phyloP scores from a whole-genome alignment of 2,797 vertebrate genomes.

The Erethizon dorsatum region DNA sequence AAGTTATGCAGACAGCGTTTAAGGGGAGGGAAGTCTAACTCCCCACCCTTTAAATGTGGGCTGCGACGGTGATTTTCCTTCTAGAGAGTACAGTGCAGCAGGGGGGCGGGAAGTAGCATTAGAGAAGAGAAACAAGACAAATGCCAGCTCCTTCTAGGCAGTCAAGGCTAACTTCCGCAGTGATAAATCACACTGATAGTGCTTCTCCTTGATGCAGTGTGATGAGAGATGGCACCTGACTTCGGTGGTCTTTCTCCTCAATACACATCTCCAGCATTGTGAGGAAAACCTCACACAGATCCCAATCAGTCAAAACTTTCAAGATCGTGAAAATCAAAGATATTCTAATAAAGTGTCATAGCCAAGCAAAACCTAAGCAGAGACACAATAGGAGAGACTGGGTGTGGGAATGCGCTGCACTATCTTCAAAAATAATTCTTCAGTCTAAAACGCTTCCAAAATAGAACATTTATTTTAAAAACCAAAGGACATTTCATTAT shows the following conservation, averaged over 20 bases:
- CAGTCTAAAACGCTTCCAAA: constrained; percentile 54
- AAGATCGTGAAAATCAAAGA: constrained; percentile 54
- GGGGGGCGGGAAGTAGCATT: background rate
- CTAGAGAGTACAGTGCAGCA: background rate
- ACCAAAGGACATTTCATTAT: constrained; percentile 27
- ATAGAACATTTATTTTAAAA: constrained; percentile 11
- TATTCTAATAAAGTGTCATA: constrained; percentile 49
- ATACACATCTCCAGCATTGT: background rate
- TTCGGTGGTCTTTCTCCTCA: background rate
- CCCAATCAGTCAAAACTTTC: background rate
- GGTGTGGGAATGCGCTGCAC: background rate
- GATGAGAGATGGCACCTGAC: background rate
- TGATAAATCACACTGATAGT: background rate
- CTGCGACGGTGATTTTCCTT: background rate
- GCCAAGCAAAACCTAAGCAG: background rate
- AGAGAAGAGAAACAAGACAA: background rate
- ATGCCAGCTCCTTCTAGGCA: background rate
- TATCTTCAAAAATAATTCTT: constrained; percentile 57
- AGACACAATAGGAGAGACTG: background rate
- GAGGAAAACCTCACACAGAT: constrained; percentile 32
- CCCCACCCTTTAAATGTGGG: background rate
- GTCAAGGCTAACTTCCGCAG: background rate
- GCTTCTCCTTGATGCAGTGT: background rate
- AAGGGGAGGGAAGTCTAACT: background rate
- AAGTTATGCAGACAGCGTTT: background rate